These are phyloP conservation scores for Sciurus carolinensis DNA, from an alignment of 2,797 vertebrate species.

Conservation along the genomic window DNA sequence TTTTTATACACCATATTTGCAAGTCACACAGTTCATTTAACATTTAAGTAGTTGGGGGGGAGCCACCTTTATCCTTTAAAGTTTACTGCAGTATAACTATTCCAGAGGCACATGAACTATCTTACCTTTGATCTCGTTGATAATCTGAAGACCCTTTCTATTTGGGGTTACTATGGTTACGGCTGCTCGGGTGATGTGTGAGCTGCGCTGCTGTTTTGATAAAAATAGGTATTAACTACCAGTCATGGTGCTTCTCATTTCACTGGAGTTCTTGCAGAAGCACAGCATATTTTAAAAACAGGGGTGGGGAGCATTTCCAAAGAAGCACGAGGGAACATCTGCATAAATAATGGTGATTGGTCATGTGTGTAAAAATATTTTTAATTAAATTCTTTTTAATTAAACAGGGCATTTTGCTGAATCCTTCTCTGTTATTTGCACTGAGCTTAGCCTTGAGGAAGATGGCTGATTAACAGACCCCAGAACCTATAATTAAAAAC, in stretches of 20 bases:
- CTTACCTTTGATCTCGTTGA: constrained; percentile 85
- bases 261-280: constrained; percentile 74
- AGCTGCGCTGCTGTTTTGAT: constrained; percentile 84
- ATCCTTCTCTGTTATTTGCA: constrained; percentile 80
- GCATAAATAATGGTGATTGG: constrained; percentile 79
- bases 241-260: constrained; percentile 75
- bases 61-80: constrained; percentile 73
- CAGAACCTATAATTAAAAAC: constrained; percentile 83
- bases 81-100: constrained; percentile 78
- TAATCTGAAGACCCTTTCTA: constrained; percentile 85
- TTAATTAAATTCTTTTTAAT: constrained; percentile 86
- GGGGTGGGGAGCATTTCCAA: not conserved
- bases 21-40: constrained; percentile 72
- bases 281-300: constrained; percentile 65
- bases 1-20: constrained; percentile 66
- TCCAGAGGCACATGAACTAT: constrained; percentile 81
- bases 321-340: constrained; percentile 58
- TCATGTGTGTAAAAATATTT: constrained; percentile 82
- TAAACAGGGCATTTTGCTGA: constrained; percentile 78
- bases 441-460: constrained; percentile 80
- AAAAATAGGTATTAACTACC: constrained; percentile 88
- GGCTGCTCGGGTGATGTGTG: constrained; percentile 79
- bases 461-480: constrained; percentile 82
- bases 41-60: constrained; percentile 71
- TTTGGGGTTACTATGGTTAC: constrained; percentile 90